Evolutionary conservation across 1,140 invertebrate species (phyloP).

Genomic region (Trichoplusia ni): DNA sequence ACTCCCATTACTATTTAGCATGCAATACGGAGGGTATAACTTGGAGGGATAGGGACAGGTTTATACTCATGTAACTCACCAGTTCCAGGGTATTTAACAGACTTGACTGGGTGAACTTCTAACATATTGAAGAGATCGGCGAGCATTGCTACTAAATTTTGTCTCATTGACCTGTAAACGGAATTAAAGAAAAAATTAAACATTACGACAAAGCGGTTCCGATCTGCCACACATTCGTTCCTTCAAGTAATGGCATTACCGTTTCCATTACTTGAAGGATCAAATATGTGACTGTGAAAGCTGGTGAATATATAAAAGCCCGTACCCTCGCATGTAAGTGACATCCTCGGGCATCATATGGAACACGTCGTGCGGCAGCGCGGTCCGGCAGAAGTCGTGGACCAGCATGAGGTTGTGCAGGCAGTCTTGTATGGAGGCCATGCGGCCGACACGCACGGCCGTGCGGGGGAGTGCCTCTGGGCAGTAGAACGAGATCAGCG

Average conservation of each 20-base stretch:
- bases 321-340: constrained; percentile 95
- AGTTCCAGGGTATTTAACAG: constrained; percentile 89
- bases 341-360: constrained; percentile 98
- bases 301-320: not conserved
- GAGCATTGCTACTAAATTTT: constrained; percentile 96
- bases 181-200: not conserved
- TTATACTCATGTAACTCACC: constrained; percentile 58
- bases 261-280: no score
- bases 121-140: constrained; percentile 98
- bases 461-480: constrained; percentile 92
- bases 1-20: constrained; percentile 74
- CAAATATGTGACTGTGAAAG: not conserved
- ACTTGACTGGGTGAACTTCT: constrained; percentile 95
- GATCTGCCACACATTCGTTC: no score
- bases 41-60: constrained; percentile 17
- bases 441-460: constrained; percentile 87
- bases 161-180: constrained; percentile 90
- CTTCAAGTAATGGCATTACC: no score
- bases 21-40: constrained; percentile 61
- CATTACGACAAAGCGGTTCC: no score
- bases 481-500: constrained; percentile 96
- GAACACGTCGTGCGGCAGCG: constrained; percentile 94
- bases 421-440: constrained; percentile 88
- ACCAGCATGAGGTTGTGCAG: constrained; percentile 96
- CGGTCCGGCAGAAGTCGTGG: constrained; percentile 92